Evolutionary conservation across 2,888 invertebrate species (phyloP), one percentile per base, ranked within the genome.

Genomic region (Neoaliturus tenellus): DNA sequence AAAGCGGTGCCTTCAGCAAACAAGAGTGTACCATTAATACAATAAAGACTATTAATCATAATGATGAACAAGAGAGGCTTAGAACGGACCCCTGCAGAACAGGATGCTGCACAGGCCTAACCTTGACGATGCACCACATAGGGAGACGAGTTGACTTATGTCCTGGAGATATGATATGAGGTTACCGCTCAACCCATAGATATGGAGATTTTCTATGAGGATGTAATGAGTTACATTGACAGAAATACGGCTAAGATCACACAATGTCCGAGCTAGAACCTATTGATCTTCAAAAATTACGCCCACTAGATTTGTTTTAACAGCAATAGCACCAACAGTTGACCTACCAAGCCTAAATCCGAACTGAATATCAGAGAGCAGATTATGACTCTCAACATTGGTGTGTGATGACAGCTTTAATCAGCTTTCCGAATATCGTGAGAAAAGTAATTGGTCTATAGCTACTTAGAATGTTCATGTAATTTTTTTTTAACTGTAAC

Each of bases 21-120:
- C 23, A 75, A 28, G 14, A 41, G 28, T 4, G 31, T 28, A n/a
- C 44, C 23, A 17, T 12, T 17, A 41, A 2, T 0, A 12, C 39
- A n/a, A n/a, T n/a, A n/a, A 3, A 75, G 58, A 35, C 35, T 67
- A 35, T 81, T 62, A 17, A 81, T 33, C n/a, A 44, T 28, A 17
- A 71, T 20, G 17, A 73, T 5, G 23, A 73, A 82, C 14, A 82
- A 23, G 1, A 82, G n/a, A 51, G 78, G 78, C 17, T 69, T 67
- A 20, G 3, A 10, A 39, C 39, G 5, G 48, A 83, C 12, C 80
- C 78, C 67, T 83, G 80, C 8, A 67, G 83, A 4, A 83, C 80
- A 14, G 80, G 80, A 44, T 58, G 41, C 12, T 20, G 1, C n/a
- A 78, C 44, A 17, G 31, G 20, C 20, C n/a, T 23, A 14, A 25